Percentiles rank a stretch among this genome's conserved stretches.
Evolutionary conservation across 2,797 vertebrate genomes (phyloP).

Genomic region (Dicrostonyx torquatus): DNA sequence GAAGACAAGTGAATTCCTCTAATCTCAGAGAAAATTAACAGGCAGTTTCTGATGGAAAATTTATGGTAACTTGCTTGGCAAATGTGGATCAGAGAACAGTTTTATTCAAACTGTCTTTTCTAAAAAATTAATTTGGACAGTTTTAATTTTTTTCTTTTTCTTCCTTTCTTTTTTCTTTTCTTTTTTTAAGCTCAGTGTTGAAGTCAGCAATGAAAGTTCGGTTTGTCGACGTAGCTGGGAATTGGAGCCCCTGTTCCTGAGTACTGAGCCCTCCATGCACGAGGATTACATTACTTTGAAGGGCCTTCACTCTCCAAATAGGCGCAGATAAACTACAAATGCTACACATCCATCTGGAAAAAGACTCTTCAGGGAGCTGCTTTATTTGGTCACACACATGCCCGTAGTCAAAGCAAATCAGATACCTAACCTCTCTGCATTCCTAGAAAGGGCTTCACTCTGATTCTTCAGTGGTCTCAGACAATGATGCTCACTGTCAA

Average conservation of each 20-base stretch:
- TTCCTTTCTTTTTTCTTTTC: too few relatives aligned
- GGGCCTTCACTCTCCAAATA: slow-evolving; percentile 17
- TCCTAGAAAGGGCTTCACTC: slow-evolving; percentile 35
- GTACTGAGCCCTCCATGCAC: slow-evolving; percentile 1
- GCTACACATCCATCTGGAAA: slow-evolving; percentile 61
- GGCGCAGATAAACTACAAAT: slow-evolving; percentile 51
- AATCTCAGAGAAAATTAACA: slow-evolving; percentile 49
- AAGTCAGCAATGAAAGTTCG: slow-evolving; percentile 57
- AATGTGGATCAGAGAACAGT: neutral
- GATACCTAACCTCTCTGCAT: slow-evolving; percentile 53
- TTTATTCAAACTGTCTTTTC: slow-evolving; percentile 43
- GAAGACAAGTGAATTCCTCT: slow-evolving; percentile 30
- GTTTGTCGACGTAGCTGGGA: slow-evolving; percentile 16
- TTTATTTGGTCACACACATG: slow-evolving; percentile 71
- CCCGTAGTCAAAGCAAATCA: slow-evolving; percentile 65
- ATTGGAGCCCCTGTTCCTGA: slow-evolving; percentile 51
- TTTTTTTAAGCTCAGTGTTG: neutral
- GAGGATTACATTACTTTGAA: slow-evolving; percentile 48
- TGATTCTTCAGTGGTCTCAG: slow-evolving; percentile 9
- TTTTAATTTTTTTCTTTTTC: slow-evolving; percentile 35
- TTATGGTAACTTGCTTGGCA: slow-evolving; percentile 9
- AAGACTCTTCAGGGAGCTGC: slow-evolving; percentile 60
- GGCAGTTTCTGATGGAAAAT: slow-evolving; percentile 33
- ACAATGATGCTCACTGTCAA: neutral
- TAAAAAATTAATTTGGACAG: neutral